Evolutionary conservation across 2,113 vertebrate species (phyloP), one percentile per base, ranked within the genome.

Genomic region (Lasiurus borealis): DNA sequence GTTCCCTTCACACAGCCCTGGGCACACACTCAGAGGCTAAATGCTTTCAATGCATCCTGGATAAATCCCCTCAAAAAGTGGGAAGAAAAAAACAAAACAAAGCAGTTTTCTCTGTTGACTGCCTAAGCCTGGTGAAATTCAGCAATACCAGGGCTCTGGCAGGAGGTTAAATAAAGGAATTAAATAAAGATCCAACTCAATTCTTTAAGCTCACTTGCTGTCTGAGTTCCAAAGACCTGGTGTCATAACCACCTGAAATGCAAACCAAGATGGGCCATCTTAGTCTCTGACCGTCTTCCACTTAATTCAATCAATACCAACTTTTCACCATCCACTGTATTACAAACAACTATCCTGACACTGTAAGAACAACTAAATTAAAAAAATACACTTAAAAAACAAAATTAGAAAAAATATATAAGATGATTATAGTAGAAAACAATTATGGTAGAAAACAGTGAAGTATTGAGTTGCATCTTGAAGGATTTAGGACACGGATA

Each of bases 11-110:
- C 36, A 91, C 84, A 96, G 94, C 95, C 73, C 94, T 87, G 94
- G 97, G 95, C 95, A 87, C 44, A 16, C 66, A 94, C 83, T 96
- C 97, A 97, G 90, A 57, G 77, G 76, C 40, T 66, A 89, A 96
- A 93, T 21, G 21, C 59, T 88, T 85, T 96, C 89, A 81, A 36
- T 54, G 66, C 80, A 87, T 86, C 90, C 91, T 88, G 69, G 88
- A 95, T 78, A 94, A 94, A 85, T 93, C 84, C 76, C 75, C 64
- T 68, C 54, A 64, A 93, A 96, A 40, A 40, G 40, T 40, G 5
- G 40, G 40, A 40, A 40, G 40, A 40, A 40, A 40, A 40, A 40
- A 40, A 40, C 40, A 40, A 59, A 85, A 80, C 93, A 94, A 96
- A 96, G 95, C 21, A 46, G 31, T 62, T 93, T 83, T 96, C 76